A percentile compares a stretch with the other conserved stretches of the same genome.
phyloP scores from a whole-genome alignment of 2,113 vertebrate genomes.

The Epinephelus lanceolatus region DNA sequence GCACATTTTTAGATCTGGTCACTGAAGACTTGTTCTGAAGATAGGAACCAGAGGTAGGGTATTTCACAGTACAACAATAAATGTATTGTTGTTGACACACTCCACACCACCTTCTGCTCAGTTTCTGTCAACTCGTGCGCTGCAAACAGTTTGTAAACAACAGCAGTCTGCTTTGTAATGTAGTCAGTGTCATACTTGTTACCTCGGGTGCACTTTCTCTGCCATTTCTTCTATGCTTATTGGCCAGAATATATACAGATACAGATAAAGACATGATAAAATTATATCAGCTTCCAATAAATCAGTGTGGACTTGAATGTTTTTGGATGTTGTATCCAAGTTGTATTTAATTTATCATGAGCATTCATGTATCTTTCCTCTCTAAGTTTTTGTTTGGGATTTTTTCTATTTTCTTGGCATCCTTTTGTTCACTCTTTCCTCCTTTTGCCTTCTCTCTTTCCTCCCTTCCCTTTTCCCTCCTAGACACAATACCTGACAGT shows the following conservation, averaged over 20 bases:
- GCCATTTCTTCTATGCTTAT: background rate
- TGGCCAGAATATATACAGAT: background rate
- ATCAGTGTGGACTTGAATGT: background rate
- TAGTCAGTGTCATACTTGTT: background rate
- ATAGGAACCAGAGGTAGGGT: background rate
- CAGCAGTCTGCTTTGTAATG: background rate
- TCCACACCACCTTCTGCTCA: background rate
- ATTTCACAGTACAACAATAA: background rate
- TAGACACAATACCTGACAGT: slow-evolving; percentile 75
- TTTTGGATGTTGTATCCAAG: background rate
- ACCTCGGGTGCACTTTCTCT: background rate
- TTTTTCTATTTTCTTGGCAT: background rate
- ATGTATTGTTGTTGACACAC: background rate
- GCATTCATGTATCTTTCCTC: too few species aligned
- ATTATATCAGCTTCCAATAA: background rate
- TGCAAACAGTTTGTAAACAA: background rate
- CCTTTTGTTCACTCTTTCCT: background rate
- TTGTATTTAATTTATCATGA: too few species aligned
- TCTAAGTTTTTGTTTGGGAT: too few species aligned
- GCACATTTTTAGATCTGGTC: background rate
- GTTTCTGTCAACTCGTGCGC: background rate
- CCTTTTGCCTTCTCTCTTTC: background rate
- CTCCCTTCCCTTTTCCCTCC: background rate
- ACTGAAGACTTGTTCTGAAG: background rate
- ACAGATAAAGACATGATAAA: background rate